phyloP scores from a whole-genome alignment of 2,113 vertebrate species.

The Meleagris gallopavo region DNA sequence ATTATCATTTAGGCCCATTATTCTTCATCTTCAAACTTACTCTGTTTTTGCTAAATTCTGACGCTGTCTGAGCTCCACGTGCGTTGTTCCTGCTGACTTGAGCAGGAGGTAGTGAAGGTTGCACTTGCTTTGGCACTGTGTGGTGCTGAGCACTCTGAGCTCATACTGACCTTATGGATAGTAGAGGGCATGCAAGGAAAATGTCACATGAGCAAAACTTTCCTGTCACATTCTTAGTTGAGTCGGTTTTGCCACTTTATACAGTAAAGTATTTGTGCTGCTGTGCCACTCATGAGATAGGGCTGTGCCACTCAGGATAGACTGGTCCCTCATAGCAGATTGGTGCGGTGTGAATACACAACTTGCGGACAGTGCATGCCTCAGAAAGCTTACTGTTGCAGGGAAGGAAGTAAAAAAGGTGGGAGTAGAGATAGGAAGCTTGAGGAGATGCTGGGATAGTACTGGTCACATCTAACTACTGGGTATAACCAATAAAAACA shows the following conservation, averaged over 20 bases:
- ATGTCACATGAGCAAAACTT: accelerated
- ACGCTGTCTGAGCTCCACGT: not conserved
- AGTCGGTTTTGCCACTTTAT: not conserved
- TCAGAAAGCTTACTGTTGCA: not conserved
- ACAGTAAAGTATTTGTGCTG: not conserved
- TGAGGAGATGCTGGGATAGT: not conserved
- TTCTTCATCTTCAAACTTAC: not conserved
- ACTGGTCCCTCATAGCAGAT: not conserved
- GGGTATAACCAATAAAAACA: not conserved
- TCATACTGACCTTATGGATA: not conserved
- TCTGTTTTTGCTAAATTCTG: not conserved
- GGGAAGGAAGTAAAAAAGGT: not conserved
- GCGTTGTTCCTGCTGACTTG: not conserved
- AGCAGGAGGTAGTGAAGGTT: not conserved
- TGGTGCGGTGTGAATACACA: not conserved
- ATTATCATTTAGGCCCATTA: not conserved
- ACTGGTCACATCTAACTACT: not conserved
- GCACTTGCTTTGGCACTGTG: not conserved
- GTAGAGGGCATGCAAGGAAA: not conserved
- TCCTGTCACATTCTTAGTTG: accelerated
- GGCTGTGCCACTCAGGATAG: too few relatives aligned
- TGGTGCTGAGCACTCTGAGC: not conserved
- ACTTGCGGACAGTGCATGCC: not conserved
- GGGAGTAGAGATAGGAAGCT: not conserved
- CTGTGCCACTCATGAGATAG: not conserved